These are phyloP conservation scores for Tichodroma muraria DNA, from an alignment of 2,113 vertebrate genomes.

Conservation along the genomic window DNA sequence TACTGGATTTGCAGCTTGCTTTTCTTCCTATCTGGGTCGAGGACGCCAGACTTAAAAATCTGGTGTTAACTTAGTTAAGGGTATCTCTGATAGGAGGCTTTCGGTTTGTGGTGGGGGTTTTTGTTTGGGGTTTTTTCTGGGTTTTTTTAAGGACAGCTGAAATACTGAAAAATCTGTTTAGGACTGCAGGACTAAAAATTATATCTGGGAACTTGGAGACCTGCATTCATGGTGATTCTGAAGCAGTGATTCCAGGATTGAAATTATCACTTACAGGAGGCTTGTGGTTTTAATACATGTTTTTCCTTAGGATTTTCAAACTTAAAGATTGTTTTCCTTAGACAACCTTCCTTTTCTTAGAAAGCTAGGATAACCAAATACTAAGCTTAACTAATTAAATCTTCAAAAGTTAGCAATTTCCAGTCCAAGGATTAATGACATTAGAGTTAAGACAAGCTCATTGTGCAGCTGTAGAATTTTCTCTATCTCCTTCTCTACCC, in stretches of 20 bases:
- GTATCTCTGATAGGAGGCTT: neutral
- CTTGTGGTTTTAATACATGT: neutral
- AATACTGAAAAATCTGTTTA: neutral
- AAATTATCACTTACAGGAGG: neutral
- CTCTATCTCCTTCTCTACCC: neutral
- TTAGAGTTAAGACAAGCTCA: neutral
- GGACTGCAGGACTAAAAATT: neutral
- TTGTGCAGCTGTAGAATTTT: neutral
- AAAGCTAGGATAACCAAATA: neutral
- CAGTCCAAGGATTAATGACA: neutral
- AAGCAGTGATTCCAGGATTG: neutral
- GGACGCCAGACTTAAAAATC: neutral
- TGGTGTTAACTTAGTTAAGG: neutral
- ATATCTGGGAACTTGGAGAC: neutral
- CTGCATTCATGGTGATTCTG: neutral
- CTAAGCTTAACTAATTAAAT: neutral
- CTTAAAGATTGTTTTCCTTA: neutral
- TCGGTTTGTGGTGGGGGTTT: neutral
- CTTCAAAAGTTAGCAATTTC: neutral
- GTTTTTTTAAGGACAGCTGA: neutral
- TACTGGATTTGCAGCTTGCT: conserved; percentile 1
- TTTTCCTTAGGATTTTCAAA: neutral
- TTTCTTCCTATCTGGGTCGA: neutral
- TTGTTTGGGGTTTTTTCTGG: neutral
- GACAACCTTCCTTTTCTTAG: neutral